Conservation (phyloP, 2,888 invertebrate genomes). For the Tenthredo amoena region DNA sequence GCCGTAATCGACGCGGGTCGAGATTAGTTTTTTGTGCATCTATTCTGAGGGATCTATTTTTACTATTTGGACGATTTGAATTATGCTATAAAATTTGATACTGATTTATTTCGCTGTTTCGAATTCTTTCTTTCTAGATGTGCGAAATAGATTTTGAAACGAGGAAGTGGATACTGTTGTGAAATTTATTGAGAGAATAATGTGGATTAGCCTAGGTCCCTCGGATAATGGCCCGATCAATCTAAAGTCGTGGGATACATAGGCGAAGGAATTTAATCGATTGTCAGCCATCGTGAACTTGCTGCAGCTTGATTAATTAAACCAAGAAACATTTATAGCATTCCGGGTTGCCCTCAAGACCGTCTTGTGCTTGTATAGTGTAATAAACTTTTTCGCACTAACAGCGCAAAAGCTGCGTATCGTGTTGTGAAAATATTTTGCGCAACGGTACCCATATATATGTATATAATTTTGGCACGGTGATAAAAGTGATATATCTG, state of each 20-base stretch:
- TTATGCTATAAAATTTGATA: background rate
- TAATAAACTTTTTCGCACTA: background rate
- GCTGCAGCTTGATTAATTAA: constrained; percentile 17
- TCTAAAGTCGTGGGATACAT: background rate
- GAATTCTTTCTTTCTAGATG: background rate
- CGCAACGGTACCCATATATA: background rate
- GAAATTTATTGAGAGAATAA: constrained; percentile 28
- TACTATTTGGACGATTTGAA: background rate
- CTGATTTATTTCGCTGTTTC: background rate
- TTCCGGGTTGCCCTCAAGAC: constrained; percentile 19
- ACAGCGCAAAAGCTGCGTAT: background rate
- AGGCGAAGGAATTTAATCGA: constrained; percentile 15
- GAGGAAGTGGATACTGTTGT: background rate
- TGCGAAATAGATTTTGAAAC: background rate
- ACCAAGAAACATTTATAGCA: constrained; percentile 31
- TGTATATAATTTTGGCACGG: background rate
- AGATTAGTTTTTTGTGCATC: background rate
- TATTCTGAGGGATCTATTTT: background rate
- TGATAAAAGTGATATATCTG: background rate
- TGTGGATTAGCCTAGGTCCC: constrained; percentile 9
- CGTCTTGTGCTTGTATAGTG: background rate
- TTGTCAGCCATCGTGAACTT: constrained; percentile 23
- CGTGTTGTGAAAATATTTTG: background rate
- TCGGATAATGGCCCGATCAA: constrained; percentile 30
- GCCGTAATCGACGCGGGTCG: background rate